phyloP scores from a whole-genome alignment of 2,113 vertebrate species.

The Oryzias javanicus region DNA sequence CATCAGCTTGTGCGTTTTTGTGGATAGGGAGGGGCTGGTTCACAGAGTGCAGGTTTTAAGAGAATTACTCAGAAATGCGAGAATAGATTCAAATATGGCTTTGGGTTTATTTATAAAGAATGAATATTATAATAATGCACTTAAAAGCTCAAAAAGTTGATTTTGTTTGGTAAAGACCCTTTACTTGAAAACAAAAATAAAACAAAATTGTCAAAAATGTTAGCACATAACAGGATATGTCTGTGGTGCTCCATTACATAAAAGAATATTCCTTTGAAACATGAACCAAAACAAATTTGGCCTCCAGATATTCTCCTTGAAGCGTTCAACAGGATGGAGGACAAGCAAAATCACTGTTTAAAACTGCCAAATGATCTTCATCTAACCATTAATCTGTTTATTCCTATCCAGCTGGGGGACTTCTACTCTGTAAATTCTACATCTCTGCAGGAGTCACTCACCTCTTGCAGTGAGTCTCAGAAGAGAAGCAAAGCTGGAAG shows the following conservation, averaged over 20 bases:
- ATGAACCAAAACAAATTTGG: not conserved
- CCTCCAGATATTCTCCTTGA: constrained; percentile 1
- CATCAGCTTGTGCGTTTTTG: too few species aligned
- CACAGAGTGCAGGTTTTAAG: too few species aligned
- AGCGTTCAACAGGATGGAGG: constrained; percentile 24
- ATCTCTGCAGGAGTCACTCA: constrained; percentile 57
- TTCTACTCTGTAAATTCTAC: not conserved
- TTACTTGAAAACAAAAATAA: not conserved
- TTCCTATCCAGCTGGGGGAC: not conserved
- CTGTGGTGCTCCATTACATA: not conserved
- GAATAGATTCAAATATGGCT: too few species aligned
- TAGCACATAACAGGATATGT: not conserved
- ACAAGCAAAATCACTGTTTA: constrained; percentile 19
- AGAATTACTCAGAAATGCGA: too few species aligned
- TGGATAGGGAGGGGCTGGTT: too few species aligned
- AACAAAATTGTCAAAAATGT: too few species aligned
- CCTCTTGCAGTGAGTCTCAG: constrained; percentile 84
- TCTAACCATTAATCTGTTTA: not conserved
- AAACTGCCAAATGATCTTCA: not conserved
- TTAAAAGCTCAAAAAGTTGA: too few species aligned
- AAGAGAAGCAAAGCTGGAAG: constrained; percentile 90
- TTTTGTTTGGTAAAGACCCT: too few species aligned
- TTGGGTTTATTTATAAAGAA: too few species aligned
- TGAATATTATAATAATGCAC: too few species aligned
- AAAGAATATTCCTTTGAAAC: not conserved